Evolutionary conservation across 2,888 invertebrate species (phyloP).

Genomic region (Amiota mariae): DNA sequence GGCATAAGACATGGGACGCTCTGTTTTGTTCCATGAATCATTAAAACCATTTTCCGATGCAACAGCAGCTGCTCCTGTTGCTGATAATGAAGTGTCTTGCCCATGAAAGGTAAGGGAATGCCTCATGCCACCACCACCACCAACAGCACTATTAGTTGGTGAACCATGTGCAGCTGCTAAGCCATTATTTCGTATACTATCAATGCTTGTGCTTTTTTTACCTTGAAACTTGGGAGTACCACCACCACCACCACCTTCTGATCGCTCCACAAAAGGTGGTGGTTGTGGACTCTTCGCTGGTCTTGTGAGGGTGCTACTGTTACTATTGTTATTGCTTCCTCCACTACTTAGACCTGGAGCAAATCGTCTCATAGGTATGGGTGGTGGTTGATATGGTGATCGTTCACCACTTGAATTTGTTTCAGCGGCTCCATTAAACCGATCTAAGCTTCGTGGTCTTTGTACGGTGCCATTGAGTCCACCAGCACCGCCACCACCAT

Average conservation of each 20-base stretch:
- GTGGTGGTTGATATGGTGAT: constrained; percentile 65
- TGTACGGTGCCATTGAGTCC: constrained; percentile 54
- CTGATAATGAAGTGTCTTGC: constrained; percentile 47
- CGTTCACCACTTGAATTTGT: constrained; percentile 49
- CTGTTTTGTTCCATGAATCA: constrained; percentile 53
- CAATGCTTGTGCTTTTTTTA: constrained; percentile 68
- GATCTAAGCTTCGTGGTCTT: constrained; percentile 72
- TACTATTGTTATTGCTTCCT: constrained; percentile 36
- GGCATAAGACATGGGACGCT: constrained; percentile 71
- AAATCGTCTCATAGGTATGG: constrained; percentile 70
- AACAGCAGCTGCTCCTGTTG: constrained; percentile 10
- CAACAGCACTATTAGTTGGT: background rate
- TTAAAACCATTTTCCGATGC: constrained; percentile 46
- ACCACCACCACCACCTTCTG: background rate
- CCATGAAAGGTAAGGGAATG: constrained; percentile 73
- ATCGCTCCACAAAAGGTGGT: constrained; percentile 11
- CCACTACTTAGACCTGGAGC: constrained; percentile 37
- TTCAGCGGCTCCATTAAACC: constrained; percentile 63
- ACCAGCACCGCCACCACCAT: constrained; percentile 37
- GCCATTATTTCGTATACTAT: constrained; percentile 58
- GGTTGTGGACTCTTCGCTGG: constrained; percentile 54
- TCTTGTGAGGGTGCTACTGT: constrained; percentile 51
- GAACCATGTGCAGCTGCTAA: constrained; percentile 7
- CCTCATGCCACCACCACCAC: constrained; percentile 59
- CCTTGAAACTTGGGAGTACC: constrained; percentile 46